Evolutionary conservation across 2,888 invertebrate species (phyloP), one percentile per base, ranked within the genome.

Genomic region (Phorcus lineatus): DNA sequence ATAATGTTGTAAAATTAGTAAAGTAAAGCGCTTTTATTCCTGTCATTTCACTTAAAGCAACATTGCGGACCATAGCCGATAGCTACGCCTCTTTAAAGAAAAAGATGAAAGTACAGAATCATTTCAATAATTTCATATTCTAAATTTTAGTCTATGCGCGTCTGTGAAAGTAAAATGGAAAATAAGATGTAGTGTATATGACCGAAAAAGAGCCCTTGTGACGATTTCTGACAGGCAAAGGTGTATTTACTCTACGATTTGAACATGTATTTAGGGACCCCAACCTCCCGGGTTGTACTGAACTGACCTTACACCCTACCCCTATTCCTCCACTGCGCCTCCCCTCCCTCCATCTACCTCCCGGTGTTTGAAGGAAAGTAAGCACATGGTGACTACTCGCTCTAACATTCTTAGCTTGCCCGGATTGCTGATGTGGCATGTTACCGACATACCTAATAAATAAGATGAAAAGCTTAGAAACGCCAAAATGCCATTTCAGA

Each of bases 381-480:
- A 76, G 55, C 76, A 76, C 55, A 76, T 70, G 79, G 57, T 40
- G 19, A 28, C 70, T 47, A 36, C 31, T 19, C 62, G 31, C 19
- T 24, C 31, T 62, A 57, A 36, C 79, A 79, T 74, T 66, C 77
- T 54, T 55, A 17, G 16, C 47, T 16, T 66, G 76, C 70, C 22
- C 31, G 81, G 77, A 76, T 81, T 67, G 79, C 79, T 53, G 77
- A 57, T 66, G 53, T 54, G 47, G 62, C 77, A 24, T 79, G 77
- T 81, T 77, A 77, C 81, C 77, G 66, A 77, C 81, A 81, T 81
- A 79, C 70, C 77, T 55, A 79, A 79, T 81, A 81, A 81, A 57
- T 79, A 81, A 81, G 81, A 81, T 81, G 81, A 81, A 81, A 81
- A 81, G 81, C 79, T 70, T 24, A 70, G 81, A 76, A 52, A 67